phyloP scores from a whole-genome alignment of 2,888 invertebrate species.

The Petrophora chlorosata region DNA sequence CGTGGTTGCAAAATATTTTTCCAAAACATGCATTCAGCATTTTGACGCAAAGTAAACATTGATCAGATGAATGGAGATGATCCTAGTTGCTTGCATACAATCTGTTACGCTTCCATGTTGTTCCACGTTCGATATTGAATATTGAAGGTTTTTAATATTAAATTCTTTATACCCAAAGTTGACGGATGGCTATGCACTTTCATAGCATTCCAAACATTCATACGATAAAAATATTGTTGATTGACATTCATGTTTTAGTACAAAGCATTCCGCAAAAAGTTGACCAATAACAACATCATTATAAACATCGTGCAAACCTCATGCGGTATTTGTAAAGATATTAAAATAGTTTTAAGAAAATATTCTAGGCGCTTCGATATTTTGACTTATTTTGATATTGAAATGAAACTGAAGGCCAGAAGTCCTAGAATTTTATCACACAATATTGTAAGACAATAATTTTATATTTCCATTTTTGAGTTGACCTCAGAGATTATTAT shows the following conservation, averaged over 20 bases:
- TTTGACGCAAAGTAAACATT: conserved; percentile 73
- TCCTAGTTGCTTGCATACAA: conserved; percentile 42
- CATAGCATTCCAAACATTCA: conserved; percentile 65
- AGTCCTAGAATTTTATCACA: too few relatives aligned
- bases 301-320: conserved; percentile 71
- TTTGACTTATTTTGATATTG: conserved; percentile 15
- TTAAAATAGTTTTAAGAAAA: too few relatives aligned
- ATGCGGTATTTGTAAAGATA: too few relatives aligned
- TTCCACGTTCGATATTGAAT: conserved; percentile 29
- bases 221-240: conserved; percentile 50
- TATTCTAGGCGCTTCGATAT: conserved; percentile 50
- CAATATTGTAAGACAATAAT: too few relatives aligned
- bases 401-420: too few relatives aligned
- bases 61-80: conserved; percentile 63
- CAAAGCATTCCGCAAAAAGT: conserved; percentile 60
- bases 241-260: conserved; percentile 18
- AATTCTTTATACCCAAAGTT: conserved; percentile 13
- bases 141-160: conserved; percentile 2
- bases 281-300: conserved; percentile 40
- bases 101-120: conserved; percentile 28
- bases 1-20: conserved; percentile 71
- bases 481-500: neutral
- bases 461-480: too few relatives aligned
- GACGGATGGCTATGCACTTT: conserved; percentile 66
- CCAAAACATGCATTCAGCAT: conserved; percentile 78